Evolutionary conservation across 64 coral and sea anemone genomes (phyloP), one percentile per base, ranked within the genome.

Genomic region (Pocillopora verrucosa): DNA sequence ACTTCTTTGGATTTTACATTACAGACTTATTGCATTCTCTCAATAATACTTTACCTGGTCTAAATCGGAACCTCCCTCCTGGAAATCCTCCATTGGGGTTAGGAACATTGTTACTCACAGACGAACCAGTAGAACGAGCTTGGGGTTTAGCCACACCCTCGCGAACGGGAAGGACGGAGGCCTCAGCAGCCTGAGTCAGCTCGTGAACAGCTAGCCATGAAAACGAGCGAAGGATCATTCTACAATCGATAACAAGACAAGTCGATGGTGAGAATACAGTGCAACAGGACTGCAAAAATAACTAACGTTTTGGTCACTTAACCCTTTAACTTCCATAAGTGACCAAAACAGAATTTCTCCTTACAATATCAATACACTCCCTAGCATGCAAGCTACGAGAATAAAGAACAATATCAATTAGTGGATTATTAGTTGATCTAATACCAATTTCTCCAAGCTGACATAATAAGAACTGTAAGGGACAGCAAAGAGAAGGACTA

Each of bases 141-240:
- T 96, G 94, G 20, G 94, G 90, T 90, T 96, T 96, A 59, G 91
- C 91, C 36, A 96, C 94, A n/a, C 94, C 94, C 60, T 90, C 94
- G 41, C 94, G 82, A 19, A 96, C 94, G 56, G 94, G 94, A 22
- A 96, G 60, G n/a, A 96, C 92, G 14, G 94, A 93, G 3, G 94
- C 94, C 34, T 96, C 94, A 34, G 94, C 91, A 61, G 91, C 88
- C 64, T 96, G 87, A n/a, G 93, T 76, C 56, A 96, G 91, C 60
- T 93, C 91, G 34, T 96, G 65, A 13, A 93, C 81, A 34, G 90
- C 88, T 12, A 96, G 76, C 94, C 94, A 96, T 2, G 91, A 93
- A 69, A 96, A 96, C 5, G 94, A 76, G 56, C 80, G 79, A 24
- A 96, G 56, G 77, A 96, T 80, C 92, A 93, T 93, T 84, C 94